These are phyloP conservation scores for Cyanoramphus novaezelandiae DNA, from an alignment of 2,113 vertebrate genomes.

Conservation along the genomic window DNA sequence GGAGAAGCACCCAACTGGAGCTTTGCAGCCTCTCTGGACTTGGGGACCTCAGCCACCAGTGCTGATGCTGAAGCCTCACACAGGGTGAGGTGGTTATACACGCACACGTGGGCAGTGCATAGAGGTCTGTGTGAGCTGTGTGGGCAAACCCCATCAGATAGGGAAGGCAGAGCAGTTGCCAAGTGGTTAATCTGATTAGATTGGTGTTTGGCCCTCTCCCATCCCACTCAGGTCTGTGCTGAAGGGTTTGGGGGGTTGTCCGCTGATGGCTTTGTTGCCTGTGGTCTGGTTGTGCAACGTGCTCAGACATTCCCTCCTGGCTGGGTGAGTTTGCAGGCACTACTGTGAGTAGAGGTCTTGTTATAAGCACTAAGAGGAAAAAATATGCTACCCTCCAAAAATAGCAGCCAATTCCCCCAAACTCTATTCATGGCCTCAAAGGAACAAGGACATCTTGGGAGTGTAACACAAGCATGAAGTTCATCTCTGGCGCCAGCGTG, in stretches of 20 bases:
- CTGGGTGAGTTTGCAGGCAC: not conserved
- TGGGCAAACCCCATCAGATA: not conserved
- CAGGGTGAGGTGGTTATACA: not conserved
- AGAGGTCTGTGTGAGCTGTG: not conserved
- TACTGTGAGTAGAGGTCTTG: not conserved
- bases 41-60: accelerated
- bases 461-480: not conserved
- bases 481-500: accelerated
- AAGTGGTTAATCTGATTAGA: not conserved
- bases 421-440: not conserved
- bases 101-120: accelerated
- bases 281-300: not conserved
- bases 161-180: not conserved
- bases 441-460: not conserved
- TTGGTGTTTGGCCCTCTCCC: not conserved
- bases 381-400: not conserved
- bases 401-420: not conserved
- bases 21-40: not conserved
- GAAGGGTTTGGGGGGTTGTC: not conserved
- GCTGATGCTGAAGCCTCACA: not conserved
- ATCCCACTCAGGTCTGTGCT: not conserved
- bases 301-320: not conserved
- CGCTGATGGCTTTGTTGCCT: conserved; percentile 50
- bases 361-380: not conserved
- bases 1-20: not conserved